Percentiles rank a stretch among this genome's conserved stretches.
Conservation (phyloP, 2,888 invertebrate genomes). For the Eupithecia subfuscata region DNA sequence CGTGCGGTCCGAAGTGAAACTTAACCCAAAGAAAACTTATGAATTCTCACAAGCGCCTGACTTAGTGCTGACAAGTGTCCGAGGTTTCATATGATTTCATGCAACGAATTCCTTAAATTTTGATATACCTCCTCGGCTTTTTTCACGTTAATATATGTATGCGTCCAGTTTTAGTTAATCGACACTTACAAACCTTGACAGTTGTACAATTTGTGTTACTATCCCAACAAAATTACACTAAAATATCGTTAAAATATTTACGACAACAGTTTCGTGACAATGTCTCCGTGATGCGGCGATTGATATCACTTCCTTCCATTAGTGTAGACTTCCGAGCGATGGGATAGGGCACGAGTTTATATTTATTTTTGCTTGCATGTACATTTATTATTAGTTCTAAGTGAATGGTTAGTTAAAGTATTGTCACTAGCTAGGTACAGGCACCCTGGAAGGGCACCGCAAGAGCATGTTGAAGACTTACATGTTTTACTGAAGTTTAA, state of each 20-base stretch:
- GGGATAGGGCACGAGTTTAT: background rate
- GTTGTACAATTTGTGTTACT: constrained; percentile 2
- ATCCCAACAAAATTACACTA: constrained; percentile 2
- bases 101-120: background rate
- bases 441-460: too few species aligned
- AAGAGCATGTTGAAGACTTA: too few species aligned
- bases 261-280: constrained; percentile 4
- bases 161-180: background rate
- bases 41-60: background rate
- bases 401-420: too few species aligned
- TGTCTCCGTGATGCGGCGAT: constrained; percentile 15
- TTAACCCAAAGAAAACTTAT: background rate
- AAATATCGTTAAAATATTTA: constrained; percentile 13
- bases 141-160: background rate
- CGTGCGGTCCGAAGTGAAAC: too few species aligned
- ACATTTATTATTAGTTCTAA: too few species aligned
- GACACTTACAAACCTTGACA: constrained; percentile 3
- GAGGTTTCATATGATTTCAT: background rate
- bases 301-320: constrained; percentile 33
- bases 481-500: background rate
- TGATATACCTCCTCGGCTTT: background rate
- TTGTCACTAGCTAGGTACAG: too few species aligned
- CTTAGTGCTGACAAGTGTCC: background rate
- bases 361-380: too few species aligned
- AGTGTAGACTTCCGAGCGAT: background rate